These are phyloP conservation scores for Drosophila mimica DNA, from an alignment of 2,888 invertebrate genomes.

Conservation along the genomic window DNA sequence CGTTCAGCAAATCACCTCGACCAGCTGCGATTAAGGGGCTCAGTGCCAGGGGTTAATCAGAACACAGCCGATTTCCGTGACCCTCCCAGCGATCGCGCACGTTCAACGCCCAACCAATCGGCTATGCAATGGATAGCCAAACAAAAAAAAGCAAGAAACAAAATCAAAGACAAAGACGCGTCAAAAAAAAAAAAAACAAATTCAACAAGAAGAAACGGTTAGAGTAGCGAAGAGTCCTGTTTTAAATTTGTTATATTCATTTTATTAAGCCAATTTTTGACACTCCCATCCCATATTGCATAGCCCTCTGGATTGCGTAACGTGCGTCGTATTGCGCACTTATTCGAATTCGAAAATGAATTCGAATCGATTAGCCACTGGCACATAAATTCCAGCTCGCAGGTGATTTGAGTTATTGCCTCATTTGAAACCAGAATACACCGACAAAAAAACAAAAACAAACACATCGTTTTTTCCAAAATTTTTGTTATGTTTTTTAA, in stretches of 20 bases:
- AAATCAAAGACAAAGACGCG: conserved; percentile 53
- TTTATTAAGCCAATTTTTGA: conserved; percentile 54
- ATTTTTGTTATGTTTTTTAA: conserved; percentile 65
- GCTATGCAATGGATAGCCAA: conserved; percentile 65
- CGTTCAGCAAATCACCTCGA: conserved; percentile 70
- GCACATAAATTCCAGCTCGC: conserved; percentile 72
- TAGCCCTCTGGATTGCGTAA: conserved; percentile 37
- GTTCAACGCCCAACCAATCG: conserved; percentile 25
- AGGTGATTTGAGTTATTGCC: conserved; percentile 71
- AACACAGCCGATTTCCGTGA: conserved; percentile 73
- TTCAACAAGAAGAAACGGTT: not conserved
- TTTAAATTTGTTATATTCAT: conserved; percentile 44
- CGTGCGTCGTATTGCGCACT: conserved; percentile 38
- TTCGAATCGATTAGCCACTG: conserved; percentile 70
- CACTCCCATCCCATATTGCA: conserved; percentile 55
- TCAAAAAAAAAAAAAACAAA: conserved; percentile 43
- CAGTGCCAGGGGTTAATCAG: conserved; percentile 78
- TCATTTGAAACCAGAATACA: conserved; percentile 68
- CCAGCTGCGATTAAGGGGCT: conserved; percentile 82
- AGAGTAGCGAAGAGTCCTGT: conserved; percentile 23
- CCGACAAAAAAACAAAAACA: conserved; percentile 46
- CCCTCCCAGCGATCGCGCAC: conserved; percentile 39
- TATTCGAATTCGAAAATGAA: conserved; percentile 33
- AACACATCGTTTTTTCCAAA: conserved; percentile 55
- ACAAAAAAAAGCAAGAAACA: conserved; percentile 32